Evolutionary conservation across 2,113 vertebrate genomes (phyloP), one percentile per base, ranked within the genome.

Genomic region (Anarhynchus alexandrinus): DNA sequence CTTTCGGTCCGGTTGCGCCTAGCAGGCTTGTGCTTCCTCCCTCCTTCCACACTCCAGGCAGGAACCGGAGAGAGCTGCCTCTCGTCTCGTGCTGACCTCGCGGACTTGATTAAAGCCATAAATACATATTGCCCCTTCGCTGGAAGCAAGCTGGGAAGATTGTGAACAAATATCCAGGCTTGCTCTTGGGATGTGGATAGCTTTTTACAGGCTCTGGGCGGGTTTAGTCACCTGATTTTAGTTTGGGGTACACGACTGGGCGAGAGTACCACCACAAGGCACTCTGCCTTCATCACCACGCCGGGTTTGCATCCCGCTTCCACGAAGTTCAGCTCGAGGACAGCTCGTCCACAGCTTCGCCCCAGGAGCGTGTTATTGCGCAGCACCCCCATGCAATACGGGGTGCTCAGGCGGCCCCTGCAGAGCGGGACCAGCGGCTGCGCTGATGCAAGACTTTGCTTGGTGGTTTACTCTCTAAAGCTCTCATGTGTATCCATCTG

Each of bases 231-330:
- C 40, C 43, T 32, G 70, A 19, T 78, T 78, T 67, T 5, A 29
- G 22, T 78, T 54, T 36, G 57, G 21, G 32, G 16, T 16, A 40
- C 8, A 21, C 2, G 2, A 19, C 40, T 47, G 52, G 17, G 62
- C 0, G 1, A 73, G 40, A 26, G 1, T 3, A 23, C 38, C 19
- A 2, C 21, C 4, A 0, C 59, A 20, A 27, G 32, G 59, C n/a
- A 6, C 29, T 12, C 47, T 61, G 54, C 9, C 55, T 34, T 43
- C 51, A 36, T 26, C 11, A 34, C 2, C 20, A 7, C 0, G 0
- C 6, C 3, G 0, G 40, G 6, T 29, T 32, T 65, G 49, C 45
- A 29, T 15, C 34, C 47, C 3, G 0, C 14, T 16, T 11, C 66
- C 57, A 7, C 0, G 4, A 17, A 8, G n/a, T 12, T 40, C 36